Evolutionary conservation across 2,113 vertebrate genomes (phyloP).

Genomic region (Malurus alboscapulatus): DNA sequence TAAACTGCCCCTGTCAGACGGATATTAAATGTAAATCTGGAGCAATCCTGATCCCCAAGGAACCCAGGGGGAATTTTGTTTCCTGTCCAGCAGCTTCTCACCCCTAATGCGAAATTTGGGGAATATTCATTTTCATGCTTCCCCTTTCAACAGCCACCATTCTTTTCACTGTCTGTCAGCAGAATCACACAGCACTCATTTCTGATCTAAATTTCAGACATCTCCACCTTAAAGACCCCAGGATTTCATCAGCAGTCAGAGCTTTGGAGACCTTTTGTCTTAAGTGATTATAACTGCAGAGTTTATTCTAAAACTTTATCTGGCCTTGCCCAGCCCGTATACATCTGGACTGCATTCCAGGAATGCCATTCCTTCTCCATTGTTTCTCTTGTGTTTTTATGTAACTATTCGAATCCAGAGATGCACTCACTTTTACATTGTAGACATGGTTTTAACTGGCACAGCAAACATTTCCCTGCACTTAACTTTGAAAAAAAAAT

Average conservation of each 20-base stretch:
- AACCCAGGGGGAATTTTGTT: background rate
- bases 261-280: constrained; percentile 58
- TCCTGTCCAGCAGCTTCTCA: constrained; percentile 8
- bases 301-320: constrained; percentile 65
- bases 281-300: constrained; percentile 61
- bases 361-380: constrained; percentile 60
- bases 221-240: background rate
- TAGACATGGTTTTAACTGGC: constrained; percentile 52
- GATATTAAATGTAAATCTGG: background rate
- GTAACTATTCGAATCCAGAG: constrained; percentile 44
- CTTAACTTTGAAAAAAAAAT: constrained; percentile 44
- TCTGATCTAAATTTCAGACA: constrained; percentile 28
- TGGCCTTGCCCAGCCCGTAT: constrained; percentile 49
- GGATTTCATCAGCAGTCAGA: constrained; percentile 63
- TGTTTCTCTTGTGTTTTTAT: constrained; percentile 59
- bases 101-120: background rate
- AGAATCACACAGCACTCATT: constrained; percentile 13
- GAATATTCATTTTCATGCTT: constrained; percentile 19
- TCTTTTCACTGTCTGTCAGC: constrained; percentile 22
- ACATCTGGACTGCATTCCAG: constrained; percentile 67
- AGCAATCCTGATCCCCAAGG: background rate
- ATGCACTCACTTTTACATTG: constrained; percentile 60
- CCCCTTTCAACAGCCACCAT: background rate
- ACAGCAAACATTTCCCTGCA: constrained; percentile 50
- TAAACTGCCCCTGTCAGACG: background rate